Percentiles rank a stretch among this genome's conserved stretches.
These are phyloP conservation scores for Bombus picipes DNA, from an alignment of 1,140 invertebrate species.

Conservation along the genomic window DNA sequence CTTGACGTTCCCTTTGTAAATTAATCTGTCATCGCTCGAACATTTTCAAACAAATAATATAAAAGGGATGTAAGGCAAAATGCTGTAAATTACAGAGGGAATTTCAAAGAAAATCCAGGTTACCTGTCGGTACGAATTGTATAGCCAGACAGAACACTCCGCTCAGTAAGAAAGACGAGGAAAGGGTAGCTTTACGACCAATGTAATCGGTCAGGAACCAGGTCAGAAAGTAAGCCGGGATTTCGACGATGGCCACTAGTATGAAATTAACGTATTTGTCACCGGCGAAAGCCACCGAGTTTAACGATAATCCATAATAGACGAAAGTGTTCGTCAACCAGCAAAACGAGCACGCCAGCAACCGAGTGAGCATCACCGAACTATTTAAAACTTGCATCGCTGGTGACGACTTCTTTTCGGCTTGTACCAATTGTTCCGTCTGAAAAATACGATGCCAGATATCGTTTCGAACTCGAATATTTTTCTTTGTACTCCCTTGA, in stretches of 20 bases:
- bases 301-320: constrained; percentile 92
- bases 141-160: constrained; percentile 80
- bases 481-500: too few species aligned
- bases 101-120: not conserved
- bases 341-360: constrained; percentile 86
- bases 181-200: constrained; percentile 85
- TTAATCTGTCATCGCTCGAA: not conserved
- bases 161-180: constrained; percentile 85
- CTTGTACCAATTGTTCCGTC: constrained; percentile 27
- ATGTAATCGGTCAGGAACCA: constrained; percentile 86
- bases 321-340: constrained; percentile 89
- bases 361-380: constrained; percentile 81
- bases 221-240: constrained; percentile 87
- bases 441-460: constrained; percentile 12
- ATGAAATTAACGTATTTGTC: constrained; percentile 89
- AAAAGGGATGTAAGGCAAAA: not conserved
- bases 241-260: constrained; percentile 87
- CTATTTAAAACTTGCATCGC: constrained; percentile 57
- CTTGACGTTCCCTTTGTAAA: not conserved
- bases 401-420: constrained; percentile 40
- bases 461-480: too few species aligned
- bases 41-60: not conserved
- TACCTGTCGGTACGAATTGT: constrained; percentile 73
- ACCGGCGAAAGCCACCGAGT: constrained; percentile 89
- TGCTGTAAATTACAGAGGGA: not conserved